A percentile compares a stretch with the other conserved stretches of the same genome.
These are phyloP conservation scores for Protosalanx chinensis DNA, from an alignment of 2,797 vertebrate genomes.

Conservation along the genomic window DNA sequence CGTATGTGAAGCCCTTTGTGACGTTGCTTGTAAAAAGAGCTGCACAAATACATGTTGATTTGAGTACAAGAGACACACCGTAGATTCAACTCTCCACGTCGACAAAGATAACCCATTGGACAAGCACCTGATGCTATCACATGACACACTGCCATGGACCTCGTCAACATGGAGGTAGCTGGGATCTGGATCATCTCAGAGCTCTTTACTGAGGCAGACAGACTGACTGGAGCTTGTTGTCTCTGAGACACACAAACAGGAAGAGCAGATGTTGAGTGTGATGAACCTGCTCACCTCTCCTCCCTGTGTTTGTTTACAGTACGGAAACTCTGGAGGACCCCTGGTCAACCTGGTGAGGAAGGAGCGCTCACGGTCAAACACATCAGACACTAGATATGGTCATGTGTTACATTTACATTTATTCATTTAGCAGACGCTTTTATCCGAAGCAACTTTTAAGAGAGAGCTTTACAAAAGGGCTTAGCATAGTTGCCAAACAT, in stretches of 20 bases:
- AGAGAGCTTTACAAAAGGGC: no score
- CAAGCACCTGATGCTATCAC: no score
- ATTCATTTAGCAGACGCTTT: no score
- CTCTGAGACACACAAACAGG: background rate
- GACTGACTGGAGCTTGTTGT: no score
- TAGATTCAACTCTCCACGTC: no score
- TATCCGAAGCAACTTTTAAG: no score
- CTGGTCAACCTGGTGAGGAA: conserved; percentile 93
- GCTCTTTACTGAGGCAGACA: background rate
- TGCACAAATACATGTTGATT: no score
- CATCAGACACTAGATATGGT: background rate
- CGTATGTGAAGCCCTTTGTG: no score
- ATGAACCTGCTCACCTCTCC: background rate
- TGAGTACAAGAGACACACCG: no score
- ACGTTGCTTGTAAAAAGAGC: no score
- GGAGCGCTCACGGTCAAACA: background rate
- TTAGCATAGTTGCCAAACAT: no score
- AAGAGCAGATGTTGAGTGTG: background rate
- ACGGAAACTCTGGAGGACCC: conserved; percentile 95
- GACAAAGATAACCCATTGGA: no score
- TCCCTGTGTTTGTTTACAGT: conserved; percentile 75
- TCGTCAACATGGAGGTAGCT: background rate
- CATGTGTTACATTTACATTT: background rate
- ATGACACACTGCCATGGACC: background rate
- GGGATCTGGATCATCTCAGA: conserved; percentile 6